phyloP scores from a whole-genome alignment of 2,888 invertebrate genomes.

The Sinodicranocentrus sp. region DNA sequence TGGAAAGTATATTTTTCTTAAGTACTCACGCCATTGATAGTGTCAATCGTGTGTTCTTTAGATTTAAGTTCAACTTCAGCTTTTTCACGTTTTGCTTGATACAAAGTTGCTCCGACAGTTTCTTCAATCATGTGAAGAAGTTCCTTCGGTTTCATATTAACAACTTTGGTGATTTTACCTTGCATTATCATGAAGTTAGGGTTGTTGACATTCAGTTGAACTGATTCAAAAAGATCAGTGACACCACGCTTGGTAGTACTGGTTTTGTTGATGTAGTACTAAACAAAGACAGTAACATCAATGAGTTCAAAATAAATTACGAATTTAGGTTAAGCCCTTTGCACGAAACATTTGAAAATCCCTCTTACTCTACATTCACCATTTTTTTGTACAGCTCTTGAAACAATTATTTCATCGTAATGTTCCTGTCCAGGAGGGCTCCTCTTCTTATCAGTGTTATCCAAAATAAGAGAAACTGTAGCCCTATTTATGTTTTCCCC shows the following conservation, averaged over 20 bases:
- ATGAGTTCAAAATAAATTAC: too few species aligned
- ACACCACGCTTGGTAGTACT: conserved; percentile 88
- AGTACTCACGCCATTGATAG: conserved; percentile 88
- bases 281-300: conserved; percentile 8
- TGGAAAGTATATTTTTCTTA: too few species aligned
- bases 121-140: conserved; percentile 99
- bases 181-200: conserved; percentile 99
- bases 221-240: conserved; percentile 96
- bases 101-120: conserved; percentile 98
- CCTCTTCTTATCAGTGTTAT: conserved; percentile 88
- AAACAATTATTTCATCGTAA: conserved; percentile 93
- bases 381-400: conserved; percentile 81
- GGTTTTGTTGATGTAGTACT: conserved; percentile 73
- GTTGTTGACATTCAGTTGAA: conserved; percentile 99
- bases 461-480: conserved; percentile 96
- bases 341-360: too few species aligned
- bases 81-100: conserved; percentile 93
- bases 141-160: conserved; percentile 99
- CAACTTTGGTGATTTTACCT: conserved; percentile 98
- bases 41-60: conserved; percentile 93
- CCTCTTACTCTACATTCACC: conserved; percentile 72
- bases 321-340: too few species aligned
- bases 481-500: conserved; percentile 98
- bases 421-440: conserved; percentile 95
- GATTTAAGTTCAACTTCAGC: conserved; percentile 93